Evolutionary conservation across 2,113 vertebrate species (phyloP).

Genomic region (Struthio camelus): DNA sequence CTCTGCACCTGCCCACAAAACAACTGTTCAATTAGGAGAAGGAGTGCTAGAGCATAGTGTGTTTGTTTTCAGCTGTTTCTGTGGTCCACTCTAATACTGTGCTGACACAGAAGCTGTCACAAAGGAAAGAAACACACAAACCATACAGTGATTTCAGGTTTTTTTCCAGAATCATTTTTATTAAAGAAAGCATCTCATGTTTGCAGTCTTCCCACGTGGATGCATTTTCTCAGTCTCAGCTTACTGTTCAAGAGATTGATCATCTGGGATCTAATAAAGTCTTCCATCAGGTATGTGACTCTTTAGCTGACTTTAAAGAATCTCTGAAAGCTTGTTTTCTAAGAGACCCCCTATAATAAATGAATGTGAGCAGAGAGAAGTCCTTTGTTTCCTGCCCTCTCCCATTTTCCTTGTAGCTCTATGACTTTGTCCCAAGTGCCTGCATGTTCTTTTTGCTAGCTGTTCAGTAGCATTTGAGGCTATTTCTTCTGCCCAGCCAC

Average conservation of each 20-base stretch:
- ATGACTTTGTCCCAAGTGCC: not conserved
- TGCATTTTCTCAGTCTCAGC: constrained; percentile 80
- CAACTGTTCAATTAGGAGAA: not conserved
- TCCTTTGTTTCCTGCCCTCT: not conserved
- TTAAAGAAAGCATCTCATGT: not conserved
- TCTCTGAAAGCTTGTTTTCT: not conserved
- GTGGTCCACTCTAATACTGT: not conserved
- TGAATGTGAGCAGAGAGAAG: not conserved
- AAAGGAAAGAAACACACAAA: not conserved
- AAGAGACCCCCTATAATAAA: not conserved
- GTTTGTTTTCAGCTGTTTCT: not conserved
- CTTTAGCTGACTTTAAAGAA: not conserved
- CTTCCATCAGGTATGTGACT: constrained; percentile 78
- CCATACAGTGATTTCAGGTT: not conserved
- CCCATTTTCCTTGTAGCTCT: not conserved
- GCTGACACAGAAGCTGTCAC: not conserved
- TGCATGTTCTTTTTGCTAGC: not conserved
- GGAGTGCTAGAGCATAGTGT: not conserved
- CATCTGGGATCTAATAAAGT: constrained; percentile 76
- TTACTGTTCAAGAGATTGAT: constrained; percentile 70
- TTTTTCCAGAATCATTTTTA: not conserved
- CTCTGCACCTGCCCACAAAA: constrained; percentile 8
- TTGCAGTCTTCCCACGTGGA: constrained; percentile 80
- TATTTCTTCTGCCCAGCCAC: not conserved
- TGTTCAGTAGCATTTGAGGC: not conserved